Evolutionary conservation across 2,113 vertebrate species (phyloP), one percentile per base, ranked within the genome.

Genomic region (Hirundichthys speculiger): DNA sequence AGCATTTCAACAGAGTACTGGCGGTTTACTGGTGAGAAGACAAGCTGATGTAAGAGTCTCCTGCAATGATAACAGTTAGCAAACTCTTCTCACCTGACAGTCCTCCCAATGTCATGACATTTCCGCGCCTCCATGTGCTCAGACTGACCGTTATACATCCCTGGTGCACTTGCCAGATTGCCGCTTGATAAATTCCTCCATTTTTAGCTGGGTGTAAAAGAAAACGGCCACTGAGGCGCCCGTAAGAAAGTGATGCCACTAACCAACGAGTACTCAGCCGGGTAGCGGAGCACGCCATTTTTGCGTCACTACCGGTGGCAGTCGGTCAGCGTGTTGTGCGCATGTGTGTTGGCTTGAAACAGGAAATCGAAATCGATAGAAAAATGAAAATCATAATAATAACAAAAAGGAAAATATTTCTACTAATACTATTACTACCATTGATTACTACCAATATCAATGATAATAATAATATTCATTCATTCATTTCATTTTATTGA

Each of bases 31-130:
- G 0, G 21, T 11, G 9, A 49, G 21, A 53, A 0, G 3, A 4
- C 2, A 16, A 1, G 27, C 19, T 47, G 15, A 13, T 50, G 5
- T 22, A n/a, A 50, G 13, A 39, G 34, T 46, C 43, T 53, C 10
- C 8, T 1, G 6, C 2, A 11, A 9, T 55, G 75, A 57, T 68
- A 54, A 42, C 46, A 34, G 34, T 46, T 57, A 64, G 73, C 64
- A 52, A 61, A 55, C 43, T 57, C 41, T 0, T 40, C 77, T 68
- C 57, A 91, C 92, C 88, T 77, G 84, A 57, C 45, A 65, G 54
- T 40, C 55, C 30, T 18, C 46, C 83, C 88, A 90, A 92, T 92
- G 90, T 93, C 89, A 91, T 78, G 10, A 1, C 43, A 47, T 63
- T 51, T 58, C 59, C 24, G 9, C 40, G 69, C 18, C 71, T 69